These are phyloP conservation scores for Coenonympha arcania DNA, from an alignment of 2,888 invertebrate genomes.

Conservation along the genomic window DNA sequence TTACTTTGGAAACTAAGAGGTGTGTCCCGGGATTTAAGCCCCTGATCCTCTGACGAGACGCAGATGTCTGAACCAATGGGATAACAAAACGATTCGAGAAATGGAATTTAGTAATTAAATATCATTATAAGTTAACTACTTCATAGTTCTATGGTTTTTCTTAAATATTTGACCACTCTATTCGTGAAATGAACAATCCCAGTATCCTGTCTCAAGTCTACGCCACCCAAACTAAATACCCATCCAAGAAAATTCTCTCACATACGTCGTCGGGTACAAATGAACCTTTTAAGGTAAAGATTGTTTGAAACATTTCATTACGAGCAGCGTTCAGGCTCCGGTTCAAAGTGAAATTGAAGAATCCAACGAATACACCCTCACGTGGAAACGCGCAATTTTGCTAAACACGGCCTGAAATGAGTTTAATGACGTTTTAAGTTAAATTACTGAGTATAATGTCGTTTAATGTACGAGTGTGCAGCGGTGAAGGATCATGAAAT, in stretches of 20 bases:
- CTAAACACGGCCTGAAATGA: conserved; percentile 17
- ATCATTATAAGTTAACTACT: no score
- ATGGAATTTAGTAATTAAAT: no score
- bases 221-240: conserved; percentile 33
- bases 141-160: background rate
- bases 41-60: no score
- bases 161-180: background rate
- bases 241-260: conserved; percentile 38
- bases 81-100: no score
- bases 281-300: conserved; percentile 31
- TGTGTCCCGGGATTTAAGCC: no score
- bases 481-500: conserved; percentile 3
- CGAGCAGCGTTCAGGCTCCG: conserved; percentile 40
- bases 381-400: conserved; percentile 15
- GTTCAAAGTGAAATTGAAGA: conserved; percentile 31
- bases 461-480: background rate
- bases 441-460: conserved; percentile 12
- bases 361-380: conserved; percentile 22
- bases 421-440: conserved; percentile 19
- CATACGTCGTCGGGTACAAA: conserved; percentile 38
- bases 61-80: no score
- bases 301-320: conserved; percentile 33
- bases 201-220: conserved; percentile 8
- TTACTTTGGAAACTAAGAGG: no score
- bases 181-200: background rate